phyloP scores from a whole-genome alignment of 2,113 vertebrate genomes.

The Macrotus californicus region DNA sequence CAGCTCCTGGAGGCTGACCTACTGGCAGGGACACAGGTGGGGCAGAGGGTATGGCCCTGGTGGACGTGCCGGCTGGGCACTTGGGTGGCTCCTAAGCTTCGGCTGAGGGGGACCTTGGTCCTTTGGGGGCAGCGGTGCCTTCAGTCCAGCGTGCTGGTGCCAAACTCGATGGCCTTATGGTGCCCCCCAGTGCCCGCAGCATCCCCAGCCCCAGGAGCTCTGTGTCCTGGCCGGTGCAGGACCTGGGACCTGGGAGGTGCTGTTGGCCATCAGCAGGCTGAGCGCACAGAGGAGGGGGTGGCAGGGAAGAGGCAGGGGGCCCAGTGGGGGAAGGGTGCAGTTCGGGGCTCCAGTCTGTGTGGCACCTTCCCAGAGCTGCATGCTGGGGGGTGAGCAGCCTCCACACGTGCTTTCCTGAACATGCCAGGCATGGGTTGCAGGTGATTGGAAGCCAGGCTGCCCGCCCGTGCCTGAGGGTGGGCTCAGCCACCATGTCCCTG shows the following conservation, averaged over 20 bases:
- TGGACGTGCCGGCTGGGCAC: fast-evolving
- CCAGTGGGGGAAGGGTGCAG: fast-evolving
- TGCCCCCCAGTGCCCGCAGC: fast-evolving
- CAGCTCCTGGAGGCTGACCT: neutral
- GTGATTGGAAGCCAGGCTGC: neutral
- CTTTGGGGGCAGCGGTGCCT: neutral
- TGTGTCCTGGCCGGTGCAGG: neutral
- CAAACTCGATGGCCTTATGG: fast-evolving
- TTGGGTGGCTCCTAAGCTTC: neutral
- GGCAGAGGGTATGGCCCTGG: no score
- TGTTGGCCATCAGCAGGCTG: neutral
- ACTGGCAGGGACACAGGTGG: fast-evolving
- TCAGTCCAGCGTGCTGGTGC: neutral
- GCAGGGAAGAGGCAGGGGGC: neutral
- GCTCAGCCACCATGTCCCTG: neutral
- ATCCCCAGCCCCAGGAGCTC: neutral
- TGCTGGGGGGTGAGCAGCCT: neutral
- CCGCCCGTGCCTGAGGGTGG: fast-evolving
- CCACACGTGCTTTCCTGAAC: fast-evolving
- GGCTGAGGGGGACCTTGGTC: neutral
- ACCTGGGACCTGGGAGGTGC: neutral
- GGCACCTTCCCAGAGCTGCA: fast-evolving
- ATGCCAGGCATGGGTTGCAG: neutral
- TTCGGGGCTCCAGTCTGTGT: neutral
- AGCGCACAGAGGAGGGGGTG: no score